phyloP scores from a whole-genome alignment of 2,797 vertebrate genomes.

The Gambusia yucatana region DNA sequence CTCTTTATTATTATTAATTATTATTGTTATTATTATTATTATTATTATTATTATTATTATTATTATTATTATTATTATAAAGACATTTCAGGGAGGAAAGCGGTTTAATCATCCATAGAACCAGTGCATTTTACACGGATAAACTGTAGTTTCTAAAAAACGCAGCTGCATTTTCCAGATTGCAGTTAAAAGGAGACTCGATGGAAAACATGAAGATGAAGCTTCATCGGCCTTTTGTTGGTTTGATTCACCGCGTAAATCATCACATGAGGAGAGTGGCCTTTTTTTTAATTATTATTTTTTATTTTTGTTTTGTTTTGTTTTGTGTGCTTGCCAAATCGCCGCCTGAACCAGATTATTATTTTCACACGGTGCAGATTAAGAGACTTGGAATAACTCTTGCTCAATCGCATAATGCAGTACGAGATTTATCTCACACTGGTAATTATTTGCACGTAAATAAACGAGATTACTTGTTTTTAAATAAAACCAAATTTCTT shows the following conservation, averaged over 20 bases:
- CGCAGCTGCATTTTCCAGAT: neutral
- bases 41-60: too few relatives aligned
- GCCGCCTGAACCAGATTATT: conserved; percentile 27
- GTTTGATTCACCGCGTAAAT: conserved; percentile 16
- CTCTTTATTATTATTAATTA: conserved; percentile 3
- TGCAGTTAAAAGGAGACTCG: neutral
- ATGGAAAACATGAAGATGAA: conserved; percentile 2
- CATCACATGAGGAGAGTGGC: conserved; percentile 29
- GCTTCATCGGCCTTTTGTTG: conserved; percentile 17
- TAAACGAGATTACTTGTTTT: conserved; percentile 9
- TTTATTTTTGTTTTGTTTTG: neutral
- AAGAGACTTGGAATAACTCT: conserved; percentile 8
- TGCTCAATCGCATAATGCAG: neutral
- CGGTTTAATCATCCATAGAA: conserved; percentile 17
- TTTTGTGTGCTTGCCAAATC: neutral
- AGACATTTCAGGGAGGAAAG: conserved; percentile 33
- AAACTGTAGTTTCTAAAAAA: neutral
- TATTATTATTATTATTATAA: too few relatives aligned
- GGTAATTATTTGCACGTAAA: conserved; percentile 1
- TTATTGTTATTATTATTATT: neutral
- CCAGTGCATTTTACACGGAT: neutral
- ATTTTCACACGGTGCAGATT: conserved; percentile 18
- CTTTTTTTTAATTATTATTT: neutral
- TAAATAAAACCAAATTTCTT: neutral
- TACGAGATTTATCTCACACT: conserved; percentile 8